A percentile compares a stretch with the other conserved stretches of the same genome.
phyloP scores from a whole-genome alignment of 2,797 vertebrate species.

The Pitangus sulphuratus region DNA sequence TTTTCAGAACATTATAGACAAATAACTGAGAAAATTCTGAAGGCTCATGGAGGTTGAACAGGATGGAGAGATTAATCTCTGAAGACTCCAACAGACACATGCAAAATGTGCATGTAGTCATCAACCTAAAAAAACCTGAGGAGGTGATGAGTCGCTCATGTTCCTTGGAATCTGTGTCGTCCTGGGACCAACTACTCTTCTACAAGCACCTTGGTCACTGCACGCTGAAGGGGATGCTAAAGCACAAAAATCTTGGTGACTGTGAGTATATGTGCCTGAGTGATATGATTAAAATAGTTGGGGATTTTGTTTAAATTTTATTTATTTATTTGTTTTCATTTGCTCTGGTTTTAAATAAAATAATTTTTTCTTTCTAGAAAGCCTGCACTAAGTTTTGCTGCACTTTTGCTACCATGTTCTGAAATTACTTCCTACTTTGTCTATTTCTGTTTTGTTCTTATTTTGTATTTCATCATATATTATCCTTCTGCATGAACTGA shows the following conservation, averaged over 20 bases:
- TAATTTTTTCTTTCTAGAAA: neutral
- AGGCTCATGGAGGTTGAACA: neutral
- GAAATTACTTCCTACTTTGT: neutral
- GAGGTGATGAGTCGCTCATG: neutral
- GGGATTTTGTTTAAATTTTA: accelerated
- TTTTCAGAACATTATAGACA: neutral
- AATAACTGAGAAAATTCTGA: neutral
- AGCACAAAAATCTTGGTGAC: neutral
- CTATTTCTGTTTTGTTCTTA: neutral
- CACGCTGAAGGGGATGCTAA: neutral
- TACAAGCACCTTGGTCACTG: neutral
- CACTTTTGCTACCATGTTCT: neutral
- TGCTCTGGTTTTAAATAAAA: neutral
- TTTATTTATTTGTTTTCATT: neutral
- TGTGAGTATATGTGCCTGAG: neutral
- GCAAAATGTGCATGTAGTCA: neutral
- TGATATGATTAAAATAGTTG: neutral
- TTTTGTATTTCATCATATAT: neutral
- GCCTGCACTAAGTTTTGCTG: neutral
- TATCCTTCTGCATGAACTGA: neutral
- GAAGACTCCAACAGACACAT: neutral
- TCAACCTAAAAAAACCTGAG: neutral
- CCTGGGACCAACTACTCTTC: accelerated
- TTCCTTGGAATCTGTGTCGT: neutral
- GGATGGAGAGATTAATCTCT: neutral